phyloP scores from a whole-genome alignment of 53 echinoderm and acorn worm species.

The Patiria pectinifera region DNA sequence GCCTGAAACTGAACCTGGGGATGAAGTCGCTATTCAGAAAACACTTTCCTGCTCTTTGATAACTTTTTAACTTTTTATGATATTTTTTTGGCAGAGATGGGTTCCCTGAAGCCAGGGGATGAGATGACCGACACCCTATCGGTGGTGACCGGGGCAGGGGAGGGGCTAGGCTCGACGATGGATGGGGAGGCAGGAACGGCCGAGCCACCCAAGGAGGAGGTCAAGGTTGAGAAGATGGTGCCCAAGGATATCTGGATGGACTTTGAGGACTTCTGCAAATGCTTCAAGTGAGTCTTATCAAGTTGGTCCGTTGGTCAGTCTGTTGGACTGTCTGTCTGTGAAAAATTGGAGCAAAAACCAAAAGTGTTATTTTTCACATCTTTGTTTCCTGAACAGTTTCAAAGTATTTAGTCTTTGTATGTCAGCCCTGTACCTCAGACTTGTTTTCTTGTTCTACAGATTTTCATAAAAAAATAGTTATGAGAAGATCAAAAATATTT shows the following conservation, averaged over 20 bases:
- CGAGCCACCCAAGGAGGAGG: conserved; percentile 69
- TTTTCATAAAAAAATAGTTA: too few relatives aligned
- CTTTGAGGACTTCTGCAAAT: conserved; percentile 99
- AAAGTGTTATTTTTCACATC: too few relatives aligned
- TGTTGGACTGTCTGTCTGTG: too few relatives aligned
- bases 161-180: conserved; percentile 61
- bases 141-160: conserved; percentile 78
- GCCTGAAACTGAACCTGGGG: too few relatives aligned
- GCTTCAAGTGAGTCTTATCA: conserved; percentile 87
- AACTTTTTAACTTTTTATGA: not conserved
- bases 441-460: too few relatives aligned
- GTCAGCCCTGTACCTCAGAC: too few relatives aligned
- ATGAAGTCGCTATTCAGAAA: too few relatives aligned
- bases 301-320: not conserved
- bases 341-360: too few relatives aligned
- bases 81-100: conserved; percentile 43
- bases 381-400: too few relatives aligned
- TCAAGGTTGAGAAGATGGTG: conserved; percentile 28
- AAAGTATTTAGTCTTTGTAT: too few relatives aligned
- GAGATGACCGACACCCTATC: conserved; percentile 74
- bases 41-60: not conserved
- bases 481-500: too few relatives aligned
- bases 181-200: conserved; percentile 59
- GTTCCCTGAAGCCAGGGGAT: conserved; percentile 79
- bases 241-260: conserved; percentile 95